Evolutionary conservation across 2,888 invertebrate species (phyloP).

Genomic region (Malacosoma neustria): DNA sequence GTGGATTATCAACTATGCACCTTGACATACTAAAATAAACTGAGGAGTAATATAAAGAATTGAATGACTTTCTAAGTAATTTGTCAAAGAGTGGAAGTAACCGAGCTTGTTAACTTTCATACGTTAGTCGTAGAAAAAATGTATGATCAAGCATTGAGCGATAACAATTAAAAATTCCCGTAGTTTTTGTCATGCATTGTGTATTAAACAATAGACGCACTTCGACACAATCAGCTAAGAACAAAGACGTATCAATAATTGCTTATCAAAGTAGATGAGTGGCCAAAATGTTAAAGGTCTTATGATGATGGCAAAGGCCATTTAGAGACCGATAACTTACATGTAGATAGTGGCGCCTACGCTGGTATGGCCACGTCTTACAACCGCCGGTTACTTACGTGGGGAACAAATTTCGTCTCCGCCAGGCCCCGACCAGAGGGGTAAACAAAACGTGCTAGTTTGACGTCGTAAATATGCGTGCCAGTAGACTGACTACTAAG

Average conservation of each 20-base stretch:
- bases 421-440: no score
- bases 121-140: slow-evolving; percentile 36
- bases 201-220: slow-evolving; percentile 30
- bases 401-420: no score
- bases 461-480: no score
- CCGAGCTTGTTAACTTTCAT: slow-evolving; percentile 50
- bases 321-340: no score
- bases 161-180: slow-evolving; percentile 40
- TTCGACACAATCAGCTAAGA: slow-evolving; percentile 9
- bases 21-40: neutral
- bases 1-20: no score
- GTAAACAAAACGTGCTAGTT: no score
- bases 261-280: neutral
- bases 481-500: no score
- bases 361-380: no score
- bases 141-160: slow-evolving; percentile 30
- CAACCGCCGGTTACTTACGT: no score
- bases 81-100: slow-evolving; percentile 29
- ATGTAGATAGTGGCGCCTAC: no score
- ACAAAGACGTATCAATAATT: neutral
- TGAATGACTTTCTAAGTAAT: neutral
- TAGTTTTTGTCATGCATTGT: slow-evolving; percentile 37
- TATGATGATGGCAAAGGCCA: no score
- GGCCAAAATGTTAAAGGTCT: neutral
- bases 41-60: neutral